phyloP scores from a whole-genome alignment of 2,888 invertebrate genomes.

The Patella depressa region DNA sequence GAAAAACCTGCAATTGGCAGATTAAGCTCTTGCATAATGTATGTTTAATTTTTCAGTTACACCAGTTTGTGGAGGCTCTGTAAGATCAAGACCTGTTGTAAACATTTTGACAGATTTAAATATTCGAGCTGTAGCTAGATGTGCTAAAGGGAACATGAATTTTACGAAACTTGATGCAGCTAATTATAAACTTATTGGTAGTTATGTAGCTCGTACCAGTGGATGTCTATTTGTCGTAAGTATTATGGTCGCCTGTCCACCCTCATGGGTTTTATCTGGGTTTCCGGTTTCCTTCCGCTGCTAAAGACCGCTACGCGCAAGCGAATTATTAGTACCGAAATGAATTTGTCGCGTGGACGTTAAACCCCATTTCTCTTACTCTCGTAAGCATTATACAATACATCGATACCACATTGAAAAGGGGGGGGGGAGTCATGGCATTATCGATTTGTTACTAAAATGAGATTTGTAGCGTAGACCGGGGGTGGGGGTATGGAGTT shows the following conservation, averaged over 20 bases:
- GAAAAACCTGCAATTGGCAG: too few species aligned
- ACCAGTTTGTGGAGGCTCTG: background rate
- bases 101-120: background rate
- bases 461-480: too few species aligned
- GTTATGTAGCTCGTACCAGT: background rate
- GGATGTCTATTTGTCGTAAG: conserved; percentile 4
- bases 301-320: background rate
- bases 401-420: too few species aligned
- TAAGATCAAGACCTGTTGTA: background rate
- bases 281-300: too few species aligned
- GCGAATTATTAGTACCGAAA: background rate
- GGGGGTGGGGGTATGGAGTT: too few species aligned
- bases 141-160: background rate
- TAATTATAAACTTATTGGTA: background rate
- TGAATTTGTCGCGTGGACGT: too few species aligned
- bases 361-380: too few species aligned
- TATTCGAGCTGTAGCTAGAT: background rate
- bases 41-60: background rate
- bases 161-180: background rate
- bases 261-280: background rate
- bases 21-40: too few species aligned
- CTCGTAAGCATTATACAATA: too few species aligned
- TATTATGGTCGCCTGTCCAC: background rate
- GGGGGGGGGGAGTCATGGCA: too few species aligned
- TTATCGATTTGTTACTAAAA: too few species aligned